Evolutionary conservation across 2,888 invertebrate species (phyloP).

Genomic region (Cantharis nigra): DNA sequence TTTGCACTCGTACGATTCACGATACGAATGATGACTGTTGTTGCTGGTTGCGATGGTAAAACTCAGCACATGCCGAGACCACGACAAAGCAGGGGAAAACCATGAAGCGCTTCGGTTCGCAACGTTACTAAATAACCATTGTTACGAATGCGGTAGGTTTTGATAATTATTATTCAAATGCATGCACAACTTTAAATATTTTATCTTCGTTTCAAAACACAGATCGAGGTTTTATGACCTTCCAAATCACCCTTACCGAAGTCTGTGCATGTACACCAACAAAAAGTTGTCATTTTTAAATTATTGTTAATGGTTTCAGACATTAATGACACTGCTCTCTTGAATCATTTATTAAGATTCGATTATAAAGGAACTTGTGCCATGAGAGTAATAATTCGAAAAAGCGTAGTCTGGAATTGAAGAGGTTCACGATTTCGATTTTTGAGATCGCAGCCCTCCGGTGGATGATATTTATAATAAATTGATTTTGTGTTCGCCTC

Average conservation of each 20-base stretch:
- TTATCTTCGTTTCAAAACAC: neutral
- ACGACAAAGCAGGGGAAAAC: constrained; percentile 36
- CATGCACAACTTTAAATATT: constrained; percentile 3
- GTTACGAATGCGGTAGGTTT: constrained; percentile 32
- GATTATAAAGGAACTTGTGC: neutral
- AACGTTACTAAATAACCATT: constrained; percentile 38
- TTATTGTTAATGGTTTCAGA: neutral
- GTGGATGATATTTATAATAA: neutral
- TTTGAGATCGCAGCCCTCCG: neutral
- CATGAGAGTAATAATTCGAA: neutral
- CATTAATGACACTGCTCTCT: neutral
- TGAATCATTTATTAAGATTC: neutral
- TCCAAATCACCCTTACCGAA: neutral
- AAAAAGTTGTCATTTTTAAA: neutral
- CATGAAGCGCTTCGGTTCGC: constrained; percentile 35
- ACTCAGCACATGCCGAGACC: constrained; percentile 35
- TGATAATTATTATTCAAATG: constrained; percentile 22
- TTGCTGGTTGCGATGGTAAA: constrained; percentile 30
- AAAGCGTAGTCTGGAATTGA: neutral
- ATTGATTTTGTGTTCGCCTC: neutral
- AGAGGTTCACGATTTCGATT: neutral
- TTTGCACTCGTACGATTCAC: constrained; percentile 36
- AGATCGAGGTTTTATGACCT: neutral
- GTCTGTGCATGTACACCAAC: neutral
- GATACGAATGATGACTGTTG: constrained; percentile 31